Base-by-base conservation (phyloP, 2,113 vertebrate genomes). In the Rhombomys opimus region DNA sequence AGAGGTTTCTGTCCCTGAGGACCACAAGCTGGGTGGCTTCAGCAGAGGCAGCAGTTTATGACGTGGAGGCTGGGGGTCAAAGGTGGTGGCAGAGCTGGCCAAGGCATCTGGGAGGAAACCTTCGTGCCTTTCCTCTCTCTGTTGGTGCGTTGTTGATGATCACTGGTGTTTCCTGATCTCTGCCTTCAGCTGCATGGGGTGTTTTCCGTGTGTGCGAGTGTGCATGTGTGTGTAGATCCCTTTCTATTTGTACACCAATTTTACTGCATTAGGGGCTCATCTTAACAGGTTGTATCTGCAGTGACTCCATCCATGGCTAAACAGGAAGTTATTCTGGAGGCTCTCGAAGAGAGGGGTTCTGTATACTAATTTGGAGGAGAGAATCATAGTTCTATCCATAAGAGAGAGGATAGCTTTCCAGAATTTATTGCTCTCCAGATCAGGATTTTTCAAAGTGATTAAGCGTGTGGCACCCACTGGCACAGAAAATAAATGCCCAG, bases 391-490 rank as follows among this genome's bases (percentile, higher is more conserved):
- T 85, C 50, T 84, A 88, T 76, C 23, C 50, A 27, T 78, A 67
- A 76, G 32, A 82, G 46, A 92, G 10, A 54, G 10, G 22, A 27
- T 0, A 41, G 15, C 6, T 94, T 87, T 70, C 38, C 84, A 95
- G 81, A 88, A 87, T 78, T 18, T 41, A 75, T 50, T 41, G 7
- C 38, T 88, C 61, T 91, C 27, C 14, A 95, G 54, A 75, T 92
- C 86, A 65, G 52, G 65, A 7, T 81, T 6, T 77, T 57, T 72
- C 73, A 25, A 0, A 46, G 59, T 61, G 87, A 81, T 82, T 93
- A 41, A 77, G 52, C 61, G 46, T 50, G 15, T 46, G 41, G 72
- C 50, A 75, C 59, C 30, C 81, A 75, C 4, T 38, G 50, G 82
- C 59, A 22, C 50, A 14, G 15, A 81, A 90, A 23, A 25, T 46